Conservation (phyloP, 2,797 vertebrate genomes). For the Morus bassanus region DNA sequence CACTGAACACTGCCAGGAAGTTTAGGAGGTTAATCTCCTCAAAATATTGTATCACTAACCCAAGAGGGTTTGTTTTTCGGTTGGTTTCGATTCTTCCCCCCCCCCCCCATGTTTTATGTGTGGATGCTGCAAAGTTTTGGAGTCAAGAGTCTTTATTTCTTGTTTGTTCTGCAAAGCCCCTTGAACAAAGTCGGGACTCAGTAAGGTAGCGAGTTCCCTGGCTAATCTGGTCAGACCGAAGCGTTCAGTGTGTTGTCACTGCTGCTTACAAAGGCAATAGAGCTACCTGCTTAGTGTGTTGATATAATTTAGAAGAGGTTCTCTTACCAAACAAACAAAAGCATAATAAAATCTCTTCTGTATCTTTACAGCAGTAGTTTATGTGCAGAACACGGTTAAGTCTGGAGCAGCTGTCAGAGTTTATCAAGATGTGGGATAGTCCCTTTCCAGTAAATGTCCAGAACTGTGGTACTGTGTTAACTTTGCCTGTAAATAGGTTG, state of each 20-base stretch:
- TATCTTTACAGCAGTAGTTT: neutral
- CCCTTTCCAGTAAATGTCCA: neutral
- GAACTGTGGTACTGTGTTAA: neutral
- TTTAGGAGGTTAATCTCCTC: neutral
- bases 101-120: neutral
- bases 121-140: neutral
- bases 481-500: neutral
- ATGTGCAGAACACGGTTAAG: neutral
- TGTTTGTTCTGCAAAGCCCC: neutral
- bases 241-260: accelerated
- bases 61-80: neutral
- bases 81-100: neutral
- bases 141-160: neutral
- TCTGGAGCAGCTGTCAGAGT: neutral
- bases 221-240: neutral
- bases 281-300: neutral
- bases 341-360: neutral
- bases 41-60: neutral
- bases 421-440: neutral
- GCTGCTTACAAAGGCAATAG: neutral
- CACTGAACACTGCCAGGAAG: neutral
- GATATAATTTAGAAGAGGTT: neutral
- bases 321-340: neutral
- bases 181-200: accelerated
- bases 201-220: accelerated